Conservation (phyloP, 2,888 invertebrate species). For the Chrysolina oricalcia region DNA sequence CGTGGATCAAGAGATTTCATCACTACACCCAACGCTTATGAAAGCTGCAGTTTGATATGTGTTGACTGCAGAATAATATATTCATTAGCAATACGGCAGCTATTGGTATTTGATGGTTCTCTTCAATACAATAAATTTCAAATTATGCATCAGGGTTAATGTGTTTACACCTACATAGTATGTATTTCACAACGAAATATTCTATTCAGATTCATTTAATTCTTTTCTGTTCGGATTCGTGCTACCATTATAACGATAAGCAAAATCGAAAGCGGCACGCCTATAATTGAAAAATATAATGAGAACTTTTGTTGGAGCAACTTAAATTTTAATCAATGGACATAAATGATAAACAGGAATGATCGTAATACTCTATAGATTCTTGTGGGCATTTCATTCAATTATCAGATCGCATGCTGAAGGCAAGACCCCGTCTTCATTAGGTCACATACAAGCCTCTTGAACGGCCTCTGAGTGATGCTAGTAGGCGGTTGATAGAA, state of each 20-base stretch:
- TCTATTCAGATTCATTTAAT: background rate
- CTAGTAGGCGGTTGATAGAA: no score
- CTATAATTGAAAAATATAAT: conserved; percentile 6
- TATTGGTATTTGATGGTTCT: background rate
- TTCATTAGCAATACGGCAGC: background rate
- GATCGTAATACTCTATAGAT: no score
- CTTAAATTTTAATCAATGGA: background rate
- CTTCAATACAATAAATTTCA: background rate
- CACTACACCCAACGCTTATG: background rate
- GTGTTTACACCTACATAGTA: conserved; percentile 17
- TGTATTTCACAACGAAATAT: conserved; percentile 1
- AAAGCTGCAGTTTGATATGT: background rate
- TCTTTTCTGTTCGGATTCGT: background rate
- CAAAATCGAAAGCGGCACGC: background rate
- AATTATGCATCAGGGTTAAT: conserved; percentile 25
- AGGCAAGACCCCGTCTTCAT: no score
- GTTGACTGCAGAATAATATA: background rate
- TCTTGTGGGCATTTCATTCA: no score
- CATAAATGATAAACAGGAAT: no score
- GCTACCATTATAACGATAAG: background rate
- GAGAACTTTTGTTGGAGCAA: background rate
- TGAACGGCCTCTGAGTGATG: no score
- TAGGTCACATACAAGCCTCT: no score
- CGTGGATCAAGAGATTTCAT: no score
- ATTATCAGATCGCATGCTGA: no score